Base-by-base conservation (phyloP, 92 coral and sea anemone species). In the Pocillopora grandis region DNA sequence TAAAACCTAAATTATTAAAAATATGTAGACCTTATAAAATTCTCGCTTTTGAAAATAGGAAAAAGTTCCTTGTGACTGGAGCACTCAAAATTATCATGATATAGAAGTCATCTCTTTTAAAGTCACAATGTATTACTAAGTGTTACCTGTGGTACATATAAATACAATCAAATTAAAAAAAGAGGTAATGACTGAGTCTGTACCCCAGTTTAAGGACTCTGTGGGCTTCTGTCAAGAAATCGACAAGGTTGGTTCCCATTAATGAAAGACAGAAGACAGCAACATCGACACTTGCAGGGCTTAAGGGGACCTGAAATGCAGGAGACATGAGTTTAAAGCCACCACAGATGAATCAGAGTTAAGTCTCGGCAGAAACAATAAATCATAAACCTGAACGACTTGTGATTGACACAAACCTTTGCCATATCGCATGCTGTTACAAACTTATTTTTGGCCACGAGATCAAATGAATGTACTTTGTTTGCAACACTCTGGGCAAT, bases 341-440 rank as follows among this genome's bases (percentile, higher is more conserved):
- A 42, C 31, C 15, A 72, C 16, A 71, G 58, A 16, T 2, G 16
- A 67, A 67, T 36, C 15, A 5, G 33, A 15, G 9, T 0, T n/a
- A 31, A 19, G 1, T 5, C 72, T 67, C 72, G 1, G 15, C 14
- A 20, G 12, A 19, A 67, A 31, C 14, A 70, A 52, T 19, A 36
- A 70, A 70, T 20, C 31, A 36, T 3, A 27, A 17, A 31, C 36
- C 17, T 18, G 12, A 18, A 11, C 42, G 12, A 42, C 16, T 12
- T 3, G 2, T 74, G 19, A 73, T 8, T 48, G 17, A 6, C 35
- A 31, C 37, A 10, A 78, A 97, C 99, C 94, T 91, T 94, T 76
- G 98, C 95, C 98, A 97, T 97, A 70, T 97, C 91, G 88, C 98
- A 97, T 60, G 92, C 98, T 68, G 95, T 97, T 11, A 97, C 98